phyloP scores from a whole-genome alignment of 2,113 vertebrate genomes.

The Dipodomys merriami region DNA sequence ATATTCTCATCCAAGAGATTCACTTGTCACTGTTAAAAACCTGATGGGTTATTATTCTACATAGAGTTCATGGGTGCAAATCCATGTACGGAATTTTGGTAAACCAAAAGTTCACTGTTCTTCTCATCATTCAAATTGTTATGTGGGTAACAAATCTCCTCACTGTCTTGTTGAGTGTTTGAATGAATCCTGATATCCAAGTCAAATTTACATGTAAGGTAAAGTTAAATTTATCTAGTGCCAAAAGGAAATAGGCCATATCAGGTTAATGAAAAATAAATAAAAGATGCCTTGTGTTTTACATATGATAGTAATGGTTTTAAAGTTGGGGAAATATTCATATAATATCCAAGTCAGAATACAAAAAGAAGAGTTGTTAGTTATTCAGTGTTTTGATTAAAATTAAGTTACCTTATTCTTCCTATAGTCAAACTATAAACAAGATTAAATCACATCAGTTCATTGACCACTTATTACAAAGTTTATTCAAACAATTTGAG shows the following conservation, averaged over 20 bases:
- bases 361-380: not conserved
- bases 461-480: not conserved
- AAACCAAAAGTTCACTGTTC: not conserved
- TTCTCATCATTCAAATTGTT: not conserved
- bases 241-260: too few species aligned
- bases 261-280: not conserved
- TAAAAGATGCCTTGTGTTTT: not conserved
- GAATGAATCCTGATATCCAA: not conserved
- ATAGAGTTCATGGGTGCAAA: not conserved
- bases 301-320: not conserved
- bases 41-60: accelerated
- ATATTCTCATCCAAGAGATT: not conserved
- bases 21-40: not conserved
- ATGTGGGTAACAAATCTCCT: not conserved
- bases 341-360: not conserved
- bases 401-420: not conserved
- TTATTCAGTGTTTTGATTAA: not conserved
- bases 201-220: not conserved
- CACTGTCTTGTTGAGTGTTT: not conserved
- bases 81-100: not conserved
- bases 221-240: too few species aligned
- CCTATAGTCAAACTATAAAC: not conserved
- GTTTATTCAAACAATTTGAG: not conserved
- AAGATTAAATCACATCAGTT: not conserved
- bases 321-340: not conserved